Evolutionary conservation across 2,113 vertebrate genomes (phyloP), one percentile per base, ranked within the genome.

Genomic region (Proteles cristata): DNA sequence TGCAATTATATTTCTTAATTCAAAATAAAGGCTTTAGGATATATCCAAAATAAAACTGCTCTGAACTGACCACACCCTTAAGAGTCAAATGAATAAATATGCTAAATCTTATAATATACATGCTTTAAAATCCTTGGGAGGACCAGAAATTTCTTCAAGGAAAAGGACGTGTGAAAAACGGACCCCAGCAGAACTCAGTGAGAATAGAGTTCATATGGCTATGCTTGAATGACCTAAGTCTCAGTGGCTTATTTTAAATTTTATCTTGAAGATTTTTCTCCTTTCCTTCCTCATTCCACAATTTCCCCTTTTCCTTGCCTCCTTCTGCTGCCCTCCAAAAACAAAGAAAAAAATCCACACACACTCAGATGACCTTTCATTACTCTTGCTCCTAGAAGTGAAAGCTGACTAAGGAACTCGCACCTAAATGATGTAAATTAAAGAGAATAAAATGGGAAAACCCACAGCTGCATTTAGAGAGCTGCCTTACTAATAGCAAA

Each of bases 31-130:
- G 87, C 81, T 98, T 93, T 90, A 48, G 53, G 80, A 94, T 97
- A 98, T 95, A 39, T 61, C 68, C 97, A 98, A 98, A 98, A 98
- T 97, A 98, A 95, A 95, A 96, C 83, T 94, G 86, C 89, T 97
- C 89, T 96, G 81, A 80, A 95, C 26, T 89, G 86, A 35, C 17
- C 43, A 76, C 81, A 85, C 35, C 39, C 66, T 97, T 88, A 69
- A 73, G 28, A 69, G 4, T 73, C 80, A 82, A 73, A 88, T 4
- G 1, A 90, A 23, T 25, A 96, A 83, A 66, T 93, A 48, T 9
- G 68, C 55, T 82, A 96, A 65, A 73, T 15, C 43, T 96, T 19
- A 9, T 61, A 4, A 92, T 80, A 93, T 3, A 82, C 11, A 96
- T 53, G 50, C 76, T 93, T 95, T 61, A 48, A 86, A 93, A 95